phyloP scores from a whole-genome alignment of 2,113 vertebrate species.

The Lycaon pictus region DNA sequence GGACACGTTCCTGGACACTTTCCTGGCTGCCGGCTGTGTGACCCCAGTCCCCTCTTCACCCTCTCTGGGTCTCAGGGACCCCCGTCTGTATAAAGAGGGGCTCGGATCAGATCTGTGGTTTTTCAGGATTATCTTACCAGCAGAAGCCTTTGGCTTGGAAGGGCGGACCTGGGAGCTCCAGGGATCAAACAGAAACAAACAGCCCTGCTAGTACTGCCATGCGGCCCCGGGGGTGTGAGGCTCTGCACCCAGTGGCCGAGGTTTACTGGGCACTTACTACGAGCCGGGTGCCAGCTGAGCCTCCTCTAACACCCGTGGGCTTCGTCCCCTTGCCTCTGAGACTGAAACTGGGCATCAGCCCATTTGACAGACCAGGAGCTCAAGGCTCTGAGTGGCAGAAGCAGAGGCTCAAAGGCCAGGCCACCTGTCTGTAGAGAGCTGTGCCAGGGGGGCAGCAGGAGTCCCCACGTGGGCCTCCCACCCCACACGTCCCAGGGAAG shows the following conservation, averaged over 20 bases:
- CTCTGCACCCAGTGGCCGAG: rapidly evolving
- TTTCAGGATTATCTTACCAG: background rate
- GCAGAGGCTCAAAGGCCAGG: background rate
- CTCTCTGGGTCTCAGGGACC: background rate
- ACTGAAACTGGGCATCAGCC: background rate
- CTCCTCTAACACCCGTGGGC: rapidly evolving
- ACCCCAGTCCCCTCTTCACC: background rate
- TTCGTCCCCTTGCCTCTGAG: background rate
- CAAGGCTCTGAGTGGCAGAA: background rate
- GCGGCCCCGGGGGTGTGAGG: rapidly evolving
- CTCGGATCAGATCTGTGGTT: background rate
- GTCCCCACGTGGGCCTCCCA: background rate
- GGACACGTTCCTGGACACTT: background rate
- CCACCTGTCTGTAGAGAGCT: background rate
- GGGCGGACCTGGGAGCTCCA: background rate
- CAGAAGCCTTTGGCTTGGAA: rapidly evolving
- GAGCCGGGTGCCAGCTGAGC: background rate
- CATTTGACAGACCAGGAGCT: background rate
- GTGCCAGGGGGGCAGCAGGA: background rate
- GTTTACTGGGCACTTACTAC: rapidly evolving
- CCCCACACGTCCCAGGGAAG: background rate
- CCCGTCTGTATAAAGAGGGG: background rate
- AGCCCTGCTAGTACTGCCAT: rapidly evolving
- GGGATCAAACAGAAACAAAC: rapidly evolving
- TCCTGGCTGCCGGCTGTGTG: background rate